Base-by-base conservation (phyloP, 2,113 vertebrate genomes). In the Rousettus leschenaultii region DNA sequence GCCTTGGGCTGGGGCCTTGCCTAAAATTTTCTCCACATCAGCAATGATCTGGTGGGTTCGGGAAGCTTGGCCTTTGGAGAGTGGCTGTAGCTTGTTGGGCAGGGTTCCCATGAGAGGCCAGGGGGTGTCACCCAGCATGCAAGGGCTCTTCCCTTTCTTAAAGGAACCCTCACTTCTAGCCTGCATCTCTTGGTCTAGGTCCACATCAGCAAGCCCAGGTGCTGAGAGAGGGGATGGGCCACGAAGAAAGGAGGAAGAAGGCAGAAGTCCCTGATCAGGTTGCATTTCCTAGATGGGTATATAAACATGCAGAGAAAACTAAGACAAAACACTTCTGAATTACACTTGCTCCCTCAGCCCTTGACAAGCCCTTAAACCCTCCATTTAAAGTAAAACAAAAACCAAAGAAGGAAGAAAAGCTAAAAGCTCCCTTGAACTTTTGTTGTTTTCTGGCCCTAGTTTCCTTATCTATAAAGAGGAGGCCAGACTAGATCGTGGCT, bases 261-360 rank as follows among this genome's bases (percentile, higher is more conserved):
- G 97, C 89, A 96, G 97, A 94, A 97, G 89, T 74, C 97, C 98
- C 95, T 96, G 89, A 74, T 98, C 97, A 57, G 97, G 92, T 94
- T 97, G 96, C 73, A 65, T 79, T 66, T 97, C 98, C 98, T 97
- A 97, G 95, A 96, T 22, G 95, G 92, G 90, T 53, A 97, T 70
- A 96, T 74, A 97, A 98, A 97, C 55, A 96, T 92, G 83, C 97
- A 96, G 84, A 97, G 75, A 86, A 86, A 93, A 96, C 78, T 55
- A 68, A 96, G 57, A 43, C 12, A 35, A 61, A 68, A 21, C 18
- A 9, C 33, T 53, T 48, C 51, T 61, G 28, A 55, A 10, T 82
- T 82, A 94, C 0, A 33, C 63, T 70, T 79, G 45, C 90, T 80
- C n/a, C 71, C 53, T 90, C 5, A 92, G 48, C 86, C 78, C 85